Evolutionary conservation across 2,888 invertebrate genomes (phyloP), one percentile per base, ranked within the genome.

Genomic region (Corythucha ciliata): DNA sequence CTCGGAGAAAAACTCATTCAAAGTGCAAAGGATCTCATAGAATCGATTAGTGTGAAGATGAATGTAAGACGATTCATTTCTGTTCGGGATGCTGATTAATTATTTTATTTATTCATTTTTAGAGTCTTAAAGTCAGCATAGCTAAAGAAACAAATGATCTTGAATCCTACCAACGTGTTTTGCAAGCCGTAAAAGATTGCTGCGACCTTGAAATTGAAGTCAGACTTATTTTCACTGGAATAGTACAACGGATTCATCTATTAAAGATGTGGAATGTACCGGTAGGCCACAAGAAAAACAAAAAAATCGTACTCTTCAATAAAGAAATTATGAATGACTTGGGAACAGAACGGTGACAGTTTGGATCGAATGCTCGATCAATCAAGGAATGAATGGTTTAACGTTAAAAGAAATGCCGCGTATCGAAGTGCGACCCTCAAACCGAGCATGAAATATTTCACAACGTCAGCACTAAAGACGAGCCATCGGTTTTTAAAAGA

Each of bases 241-340:
- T 51, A 16, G 10, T 45, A 25, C 45, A 51, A 20, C 22, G 51
- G 5, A 37, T 33, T 45, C 51, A 51, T 22, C 45, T 51, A 22
- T 14, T 51, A 18, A 36, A 20, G 10, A 51, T 51, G 51, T 51
- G 51, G 51, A 45, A 51, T 22, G 32, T 49, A 24, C 32, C 24
- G 41, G 49, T 48, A 22, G 16, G 33, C 3, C 3, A 33, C 33
- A 4, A 33, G 16, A 4, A 33, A 33, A 33, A 33, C 4, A 6
- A 3, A 6, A 33, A 33, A 6, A 33, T 3, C n/a, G 6, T 4
- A 6, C 4, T 33, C 6, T 10, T 36, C n/a, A n/a, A n/a, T n/a
- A n/a, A n/a, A n/a, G n/a, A n/a, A n/a, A n/a, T n/a, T n/a, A n/a
- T n/a, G n/a, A n/a, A n/a, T n/a, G n/a, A n/a, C n/a, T n/a, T n/a